phyloP scores from a whole-genome alignment of 2,113 vertebrate genomes.

The Chionis minor region DNA sequence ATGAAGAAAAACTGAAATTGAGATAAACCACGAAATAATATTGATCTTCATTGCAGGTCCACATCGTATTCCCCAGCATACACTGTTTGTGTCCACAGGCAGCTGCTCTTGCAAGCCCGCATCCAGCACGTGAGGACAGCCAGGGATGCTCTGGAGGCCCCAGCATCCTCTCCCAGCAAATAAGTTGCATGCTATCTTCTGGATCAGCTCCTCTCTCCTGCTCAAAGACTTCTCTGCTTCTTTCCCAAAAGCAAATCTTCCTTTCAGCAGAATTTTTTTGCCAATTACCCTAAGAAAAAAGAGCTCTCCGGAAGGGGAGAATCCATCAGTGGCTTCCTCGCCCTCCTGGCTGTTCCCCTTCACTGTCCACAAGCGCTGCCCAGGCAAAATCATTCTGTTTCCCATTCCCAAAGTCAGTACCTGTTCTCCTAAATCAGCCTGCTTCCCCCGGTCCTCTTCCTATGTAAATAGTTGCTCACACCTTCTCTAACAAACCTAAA shows the following conservation, averaged over 20 bases:
- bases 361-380: background rate
- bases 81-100: accelerated
- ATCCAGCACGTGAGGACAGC: accelerated
- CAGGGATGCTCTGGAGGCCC: background rate
- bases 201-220: background rate
- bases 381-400: background rate
- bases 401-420: background rate
- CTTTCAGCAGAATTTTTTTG: background rate
- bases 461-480: background rate
- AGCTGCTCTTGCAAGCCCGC: background rate
- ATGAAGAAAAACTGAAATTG: background rate
- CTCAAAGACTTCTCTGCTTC: background rate
- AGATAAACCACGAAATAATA: background rate
- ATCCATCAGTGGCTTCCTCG: background rate
- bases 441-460: background rate
- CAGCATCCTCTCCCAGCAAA: background rate
- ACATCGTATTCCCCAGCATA: accelerated
- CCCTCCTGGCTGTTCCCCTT: background rate
- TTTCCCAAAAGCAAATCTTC: background rate
- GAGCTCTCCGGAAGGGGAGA: background rate
- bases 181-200: background rate
- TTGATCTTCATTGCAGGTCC: background rate
- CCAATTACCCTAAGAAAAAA: background rate
- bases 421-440: background rate
- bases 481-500: background rate